phyloP scores from a whole-genome alignment of 1,140 invertebrate species.

The Fopius arisanus region DNA sequence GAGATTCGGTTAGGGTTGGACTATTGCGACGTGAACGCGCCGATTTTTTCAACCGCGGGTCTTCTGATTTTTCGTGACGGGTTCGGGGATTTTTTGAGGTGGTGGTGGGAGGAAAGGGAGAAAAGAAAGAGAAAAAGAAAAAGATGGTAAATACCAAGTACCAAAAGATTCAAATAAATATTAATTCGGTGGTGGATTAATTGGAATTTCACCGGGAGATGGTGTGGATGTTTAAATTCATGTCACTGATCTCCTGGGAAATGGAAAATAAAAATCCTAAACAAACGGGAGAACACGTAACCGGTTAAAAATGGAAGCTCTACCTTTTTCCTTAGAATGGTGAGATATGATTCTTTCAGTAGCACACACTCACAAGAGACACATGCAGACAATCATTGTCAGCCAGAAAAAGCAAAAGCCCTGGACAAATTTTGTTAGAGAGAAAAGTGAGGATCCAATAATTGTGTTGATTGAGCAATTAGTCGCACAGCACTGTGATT shows the following conservation, averaged over 20 bases:
- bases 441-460: background rate
- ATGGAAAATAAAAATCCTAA: too few relatives aligned
- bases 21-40: constrained; percentile 10
- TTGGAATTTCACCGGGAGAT: background rate
- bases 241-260: too few relatives aligned
- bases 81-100: background rate
- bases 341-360: background rate
- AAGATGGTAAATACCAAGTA: constrained; percentile 24
- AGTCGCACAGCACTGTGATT: background rate
- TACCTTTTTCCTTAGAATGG: background rate
- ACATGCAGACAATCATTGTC: background rate
- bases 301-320: background rate
- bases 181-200: too few relatives aligned
- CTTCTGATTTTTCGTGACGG: background rate
- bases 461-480: background rate
- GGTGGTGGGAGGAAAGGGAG: background rate
- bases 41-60: background rate
- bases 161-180: constrained; percentile 18
- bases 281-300: background rate
- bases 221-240: background rate
- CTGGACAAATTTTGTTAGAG: background rate
- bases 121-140: constrained; percentile 27
- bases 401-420: constrained; percentile 1
- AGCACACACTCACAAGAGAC: background rate
- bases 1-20: background rate